These are phyloP conservation scores for Cremastobaeus sp. DNA, from an alignment of 2,888 invertebrate genomes.

Conservation along the genomic window DNA sequence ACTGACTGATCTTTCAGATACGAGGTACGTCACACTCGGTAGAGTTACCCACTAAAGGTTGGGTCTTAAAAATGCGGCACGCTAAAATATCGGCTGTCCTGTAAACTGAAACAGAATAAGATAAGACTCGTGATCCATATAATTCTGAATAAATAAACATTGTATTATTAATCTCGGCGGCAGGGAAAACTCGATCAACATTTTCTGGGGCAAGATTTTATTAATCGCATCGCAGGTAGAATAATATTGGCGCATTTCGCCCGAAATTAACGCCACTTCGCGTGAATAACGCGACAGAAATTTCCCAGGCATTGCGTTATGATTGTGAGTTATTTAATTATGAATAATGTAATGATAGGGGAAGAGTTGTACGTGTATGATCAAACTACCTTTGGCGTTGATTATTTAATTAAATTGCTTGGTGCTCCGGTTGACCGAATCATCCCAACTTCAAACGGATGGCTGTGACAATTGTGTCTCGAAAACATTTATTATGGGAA, in stretches of 20 bases:
- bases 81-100: slow-evolving; percentile 5
- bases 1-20: slow-evolving; percentile 35
- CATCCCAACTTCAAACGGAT: slow-evolving; percentile 43
- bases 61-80: slow-evolving; percentile 28
- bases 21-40: slow-evolving; percentile 36
- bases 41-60: slow-evolving; percentile 34
- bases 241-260: too few species aligned
- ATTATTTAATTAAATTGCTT: slow-evolving; percentile 46
- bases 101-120: slow-evolving; percentile 22
- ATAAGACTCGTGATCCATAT: not conserved
- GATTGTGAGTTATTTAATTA: not conserved
- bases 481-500: slow-evolving; percentile 29
- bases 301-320: too few species aligned
- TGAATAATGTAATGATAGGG: slow-evolving; percentile 4
- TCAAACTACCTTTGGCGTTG: slow-evolving; percentile 15
- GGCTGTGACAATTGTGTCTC: slow-evolving; percentile 39
- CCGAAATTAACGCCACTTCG: too few species aligned
- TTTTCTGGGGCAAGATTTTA: too few species aligned
- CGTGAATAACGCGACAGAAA: too few species aligned
- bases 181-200: too few species aligned
- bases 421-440: slow-evolving; percentile 38
- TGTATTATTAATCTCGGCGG: not conserved
- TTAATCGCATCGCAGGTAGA: too few species aligned
- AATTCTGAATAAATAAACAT: slow-evolving; percentile 10
- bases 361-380: slow-evolving; percentile 5